A percentile compares a stretch with the other conserved stretches of the same genome.
phyloP scores from a whole-genome alignment of 2,113 vertebrate genomes.

The Rhinogobius similis region DNA sequence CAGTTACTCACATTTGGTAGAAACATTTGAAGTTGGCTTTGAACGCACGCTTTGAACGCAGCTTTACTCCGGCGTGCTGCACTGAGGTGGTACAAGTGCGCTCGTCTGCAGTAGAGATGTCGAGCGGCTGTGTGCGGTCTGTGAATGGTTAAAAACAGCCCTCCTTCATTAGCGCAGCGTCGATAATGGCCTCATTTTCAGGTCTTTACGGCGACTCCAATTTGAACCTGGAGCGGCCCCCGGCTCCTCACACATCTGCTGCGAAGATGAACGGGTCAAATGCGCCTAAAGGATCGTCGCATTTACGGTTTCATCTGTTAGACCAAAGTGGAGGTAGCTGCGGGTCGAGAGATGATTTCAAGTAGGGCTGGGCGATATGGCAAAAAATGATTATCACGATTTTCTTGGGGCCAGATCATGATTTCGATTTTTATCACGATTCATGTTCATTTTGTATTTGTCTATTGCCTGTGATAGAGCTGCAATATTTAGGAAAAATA shows the following conservation, averaged over 20 bases:
- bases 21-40: slow-evolving; percentile 10
- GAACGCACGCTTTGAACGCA: neutral
- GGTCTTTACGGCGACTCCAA: slow-evolving; percentile 36
- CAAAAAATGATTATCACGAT: no score
- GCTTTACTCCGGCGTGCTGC: neutral
- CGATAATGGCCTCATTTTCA: slow-evolving; percentile 38
- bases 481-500: no score
- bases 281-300: neutral
- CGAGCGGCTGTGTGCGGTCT: slow-evolving; percentile 11
- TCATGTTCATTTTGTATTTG: no score
- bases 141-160: slow-evolving; percentile 45
- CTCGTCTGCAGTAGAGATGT: slow-evolving; percentile 33
- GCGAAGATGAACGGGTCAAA: neutral
- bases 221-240: slow-evolving; percentile 42
- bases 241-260: slow-evolving; percentile 32
- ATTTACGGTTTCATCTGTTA: no score
- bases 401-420: no score
- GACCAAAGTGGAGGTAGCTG: no score
- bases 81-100: no score
- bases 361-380: no score
- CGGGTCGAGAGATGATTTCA: no score
- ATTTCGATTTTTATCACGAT: no score
- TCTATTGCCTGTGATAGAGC: no score
- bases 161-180: slow-evolving; percentile 38
- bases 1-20: neutral